Conservation (phyloP, 2,888 invertebrate species). For the Spilosoma lubricipeda region DNA sequence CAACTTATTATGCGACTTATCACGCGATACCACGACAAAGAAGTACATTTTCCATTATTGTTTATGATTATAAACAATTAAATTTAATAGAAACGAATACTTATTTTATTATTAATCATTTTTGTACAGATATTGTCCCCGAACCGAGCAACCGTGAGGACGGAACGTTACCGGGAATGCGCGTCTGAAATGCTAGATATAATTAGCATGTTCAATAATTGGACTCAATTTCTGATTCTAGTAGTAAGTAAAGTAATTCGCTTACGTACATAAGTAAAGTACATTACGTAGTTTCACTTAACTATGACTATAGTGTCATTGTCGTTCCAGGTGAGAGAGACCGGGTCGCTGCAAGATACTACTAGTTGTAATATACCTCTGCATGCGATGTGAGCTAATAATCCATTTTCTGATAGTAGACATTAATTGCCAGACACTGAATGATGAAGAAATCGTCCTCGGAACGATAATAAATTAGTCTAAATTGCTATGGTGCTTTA, state of each 20-base stretch:
- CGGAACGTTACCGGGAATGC: constrained; percentile 64
- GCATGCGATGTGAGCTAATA: constrained; percentile 59
- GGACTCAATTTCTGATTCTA: constrained; percentile 76
- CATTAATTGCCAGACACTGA: too few relatives aligned
- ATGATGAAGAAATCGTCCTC: neutral
- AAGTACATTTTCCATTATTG: constrained; percentile 51
- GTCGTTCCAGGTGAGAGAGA: constrained; percentile 67
- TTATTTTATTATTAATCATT: neutral
- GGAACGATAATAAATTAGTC: neutral
- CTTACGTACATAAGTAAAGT: neutral
- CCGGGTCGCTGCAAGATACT: constrained; percentile 54
- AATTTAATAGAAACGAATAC: neutral
- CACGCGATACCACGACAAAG: constrained; percentile 69
- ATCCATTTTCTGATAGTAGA: too few relatives aligned
- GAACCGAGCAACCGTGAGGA: constrained; percentile 61
- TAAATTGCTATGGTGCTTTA: neutral
- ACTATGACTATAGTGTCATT: neutral
- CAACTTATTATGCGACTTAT: constrained; percentile 70
- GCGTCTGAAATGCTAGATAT: constrained; percentile 74
- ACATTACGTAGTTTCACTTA: neutral
- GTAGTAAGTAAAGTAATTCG: constrained; percentile 61
- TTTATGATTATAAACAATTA: neutral
- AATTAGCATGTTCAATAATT: constrained; percentile 73
- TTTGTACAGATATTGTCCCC: constrained; percentile 1
- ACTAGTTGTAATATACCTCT: constrained; percentile 44